Base-by-base conservation (phyloP, 2,797 vertebrate species). In the Lates japonicus region DNA sequence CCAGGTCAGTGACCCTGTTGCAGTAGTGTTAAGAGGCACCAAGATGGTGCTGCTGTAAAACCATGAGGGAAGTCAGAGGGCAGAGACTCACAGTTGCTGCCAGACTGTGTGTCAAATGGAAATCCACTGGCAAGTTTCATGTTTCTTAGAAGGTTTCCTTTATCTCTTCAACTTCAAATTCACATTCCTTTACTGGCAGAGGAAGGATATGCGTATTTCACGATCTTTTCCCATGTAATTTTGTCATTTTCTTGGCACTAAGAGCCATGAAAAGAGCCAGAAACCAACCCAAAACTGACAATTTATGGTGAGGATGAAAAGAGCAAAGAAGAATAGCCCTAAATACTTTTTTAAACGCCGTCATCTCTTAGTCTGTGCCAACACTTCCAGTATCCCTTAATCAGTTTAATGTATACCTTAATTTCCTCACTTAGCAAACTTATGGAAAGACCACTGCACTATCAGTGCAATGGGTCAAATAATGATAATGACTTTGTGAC, bases 41-140 rank as follows among this genome's bases (percentile, higher is more conserved):
- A 57, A 85, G 90, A 79, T 91, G 83, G 73, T 20, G 81, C 70
- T 80, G 72, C 70, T 85, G 80, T 63, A 49, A 70, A 73, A 61
- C 31, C 5, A 20, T 52, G 31, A 39, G 3, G 3, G 17, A 62
- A 48, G 4, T 5, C 25, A 29, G 25, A 29, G 25, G 2, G 25
- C 1, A 1, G 2, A 39, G 60, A 61, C 7, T 41, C 13, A 35
- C 42, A 35, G 22, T 10, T 39, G 17, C 16, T 31, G 22, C 9
- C 13, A 25, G 12, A 22, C 37, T 25, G 17, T 25, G 3, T 41
- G 7, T 35, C 9, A 4, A 33, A n/a, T n/a, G n/a, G 17, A 20
- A 12, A 39, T 55, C 9, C 9, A 29, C 25, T 29, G 25, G 25
- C 25, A 29, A 2, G 25, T 29, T 29, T 29, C 25, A 29, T 29